Conservation (phyloP, 23 tunicate species). For the Styela plicata region DNA sequence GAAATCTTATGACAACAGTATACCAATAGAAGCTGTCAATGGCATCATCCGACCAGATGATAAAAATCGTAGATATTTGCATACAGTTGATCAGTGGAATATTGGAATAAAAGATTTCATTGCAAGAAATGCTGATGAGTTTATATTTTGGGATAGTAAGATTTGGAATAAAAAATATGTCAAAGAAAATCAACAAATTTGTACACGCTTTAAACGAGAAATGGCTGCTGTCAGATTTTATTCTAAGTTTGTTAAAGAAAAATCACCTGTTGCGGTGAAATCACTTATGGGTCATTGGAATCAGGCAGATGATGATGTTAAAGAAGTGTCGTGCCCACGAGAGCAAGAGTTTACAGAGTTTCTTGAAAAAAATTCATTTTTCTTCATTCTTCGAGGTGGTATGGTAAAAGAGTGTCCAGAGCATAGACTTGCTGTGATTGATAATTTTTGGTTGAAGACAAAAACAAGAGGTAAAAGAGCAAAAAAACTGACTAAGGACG, state of each 20-base stretch:
- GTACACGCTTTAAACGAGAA: neutral
- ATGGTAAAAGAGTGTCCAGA: neutral
- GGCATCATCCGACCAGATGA: neutral
- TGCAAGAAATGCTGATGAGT: slow-evolving; percentile 18
- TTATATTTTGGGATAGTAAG: slow-evolving; percentile 10
- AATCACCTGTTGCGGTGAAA: neutral
- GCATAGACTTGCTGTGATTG: slow-evolving; percentile 4
- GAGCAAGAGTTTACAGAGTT: slow-evolving; percentile 17
- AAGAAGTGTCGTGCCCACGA: neutral
- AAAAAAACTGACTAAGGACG: too few relatives aligned
- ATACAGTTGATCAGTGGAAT: slow-evolving; percentile 21
- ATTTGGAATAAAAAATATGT: slow-evolving; percentile 18
- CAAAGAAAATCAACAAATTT: neutral
- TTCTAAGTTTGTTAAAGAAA: neutral
- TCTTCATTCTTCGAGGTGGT: slow-evolving; percentile 5
- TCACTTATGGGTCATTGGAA: slow-evolving; percentile 1
- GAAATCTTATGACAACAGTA: neutral
- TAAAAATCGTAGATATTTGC: slow-evolving; percentile 10
- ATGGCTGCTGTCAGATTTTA: slow-evolving; percentile 8
- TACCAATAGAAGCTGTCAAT: neutral
- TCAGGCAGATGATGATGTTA: slow-evolving; percentile 20
- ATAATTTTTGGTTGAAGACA: neutral
- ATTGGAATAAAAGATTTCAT: slow-evolving; percentile 21
- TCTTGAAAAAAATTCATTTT: slow-evolving; percentile 19
- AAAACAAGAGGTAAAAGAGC: neutral